These are phyloP conservation scores for Leucozona laternaria DNA, from an alignment of 2,888 invertebrate species.

Conservation along the genomic window DNA sequence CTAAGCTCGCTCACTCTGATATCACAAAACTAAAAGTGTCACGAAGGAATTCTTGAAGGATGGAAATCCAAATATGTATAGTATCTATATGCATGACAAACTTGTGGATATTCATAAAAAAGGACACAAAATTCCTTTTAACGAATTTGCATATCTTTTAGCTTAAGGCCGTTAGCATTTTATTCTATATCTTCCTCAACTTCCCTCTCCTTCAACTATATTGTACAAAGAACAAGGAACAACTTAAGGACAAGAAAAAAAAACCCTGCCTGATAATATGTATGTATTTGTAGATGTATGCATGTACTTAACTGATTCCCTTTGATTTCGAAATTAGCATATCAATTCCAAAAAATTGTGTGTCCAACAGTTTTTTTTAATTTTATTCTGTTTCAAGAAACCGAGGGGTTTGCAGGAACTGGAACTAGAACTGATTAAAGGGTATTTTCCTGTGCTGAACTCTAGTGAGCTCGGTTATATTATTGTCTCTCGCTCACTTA, in stretches of 20 bases:
- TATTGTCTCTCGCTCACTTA: constrained; percentile 47
- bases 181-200: not conserved
- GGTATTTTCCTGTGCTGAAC: constrained; percentile 28
- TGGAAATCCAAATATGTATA: constrained; percentile 21
- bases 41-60: constrained; percentile 54
- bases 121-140: constrained; percentile 38
- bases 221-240: constrained; percentile 35
- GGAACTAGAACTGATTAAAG: constrained; percentile 62
- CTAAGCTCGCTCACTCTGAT: constrained; percentile 19
- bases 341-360: constrained; percentile 70
- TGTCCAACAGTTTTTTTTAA: constrained; percentile 50
- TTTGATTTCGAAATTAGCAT: constrained; percentile 65
- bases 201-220: not conserved
- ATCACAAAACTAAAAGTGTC: constrained; percentile 65
- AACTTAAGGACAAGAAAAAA: constrained; percentile 13
- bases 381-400: constrained; percentile 6
- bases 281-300: too few species aligned
- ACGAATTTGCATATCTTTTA: constrained; percentile 69
- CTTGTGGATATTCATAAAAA: constrained; percentile 46
- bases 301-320: constrained; percentile 52
- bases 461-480: not conserved
- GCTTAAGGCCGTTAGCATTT: constrained; percentile 54
- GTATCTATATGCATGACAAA: constrained; percentile 16
- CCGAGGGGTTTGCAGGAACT: constrained; percentile 37
- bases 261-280: constrained; percentile 21